A percentile compares a stretch with the other conserved stretches of the same genome.
These are phyloP conservation scores for Agriopis aurantiaria DNA, from an alignment of 2,888 invertebrate species.

Conservation along the genomic window DNA sequence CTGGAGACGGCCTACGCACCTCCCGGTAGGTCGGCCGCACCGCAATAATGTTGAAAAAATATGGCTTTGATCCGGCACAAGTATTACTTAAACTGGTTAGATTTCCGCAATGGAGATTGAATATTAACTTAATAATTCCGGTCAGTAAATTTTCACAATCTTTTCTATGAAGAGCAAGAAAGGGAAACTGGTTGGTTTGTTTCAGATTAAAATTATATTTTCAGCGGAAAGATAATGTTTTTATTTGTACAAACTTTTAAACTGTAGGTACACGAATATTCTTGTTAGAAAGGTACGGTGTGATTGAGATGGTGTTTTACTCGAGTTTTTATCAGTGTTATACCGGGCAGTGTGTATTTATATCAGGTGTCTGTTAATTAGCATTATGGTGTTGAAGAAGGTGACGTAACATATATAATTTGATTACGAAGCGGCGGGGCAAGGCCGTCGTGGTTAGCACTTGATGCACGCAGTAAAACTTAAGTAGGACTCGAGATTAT, in stretches of 20 bases:
- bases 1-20: slow-evolving; percentile 73
- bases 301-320: slow-evolving; percentile 7
- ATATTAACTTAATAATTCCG: slow-evolving; percentile 60
- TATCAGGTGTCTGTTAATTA: slow-evolving; percentile 65
- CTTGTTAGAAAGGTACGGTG: background rate
- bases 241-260: slow-evolving; percentile 14
- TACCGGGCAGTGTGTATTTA: slow-evolving; percentile 32
- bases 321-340: slow-evolving; percentile 30
- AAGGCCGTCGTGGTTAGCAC: slow-evolving; percentile 72
- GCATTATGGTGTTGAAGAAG: slow-evolving; percentile 64
- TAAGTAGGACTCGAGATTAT: slow-evolving; percentile 6
- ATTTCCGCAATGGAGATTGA: slow-evolving; percentile 56
- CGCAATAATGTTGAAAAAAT: slow-evolving; percentile 65
- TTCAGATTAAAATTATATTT: slow-evolving; percentile 38
- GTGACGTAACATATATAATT: slow-evolving; percentile 80
- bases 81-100: slow-evolving; percentile 61
- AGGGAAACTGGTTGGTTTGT: slow-evolving; percentile 39
- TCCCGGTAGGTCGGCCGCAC: slow-evolving; percentile 61
- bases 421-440: slow-evolving; percentile 69
- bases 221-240: slow-evolving; percentile 25
- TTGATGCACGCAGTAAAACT: slow-evolving; percentile 41
- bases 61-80: slow-evolving; percentile 64
- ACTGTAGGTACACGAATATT: background rate
- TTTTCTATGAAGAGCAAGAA: slow-evolving; percentile 39
- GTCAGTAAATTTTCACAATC: slow-evolving; percentile 53